phyloP scores from a whole-genome alignment of 2,113 vertebrate genomes.

The Pelecanus crispus region DNA sequence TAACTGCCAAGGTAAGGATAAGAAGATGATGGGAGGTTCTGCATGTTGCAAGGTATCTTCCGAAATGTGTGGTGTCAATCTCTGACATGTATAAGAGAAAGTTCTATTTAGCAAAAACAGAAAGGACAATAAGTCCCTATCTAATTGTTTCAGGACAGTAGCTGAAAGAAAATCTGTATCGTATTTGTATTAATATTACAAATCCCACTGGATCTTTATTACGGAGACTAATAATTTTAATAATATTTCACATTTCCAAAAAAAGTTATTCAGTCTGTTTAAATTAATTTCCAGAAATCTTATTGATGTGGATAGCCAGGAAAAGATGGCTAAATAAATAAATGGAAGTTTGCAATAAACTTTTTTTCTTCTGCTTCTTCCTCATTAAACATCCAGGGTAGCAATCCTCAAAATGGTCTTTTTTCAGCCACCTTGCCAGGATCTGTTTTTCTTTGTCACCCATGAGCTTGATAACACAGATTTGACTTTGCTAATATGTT shows the following conservation, averaged over 20 bases:
- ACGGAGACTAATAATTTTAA: not conserved
- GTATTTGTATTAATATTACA: rapidly evolving
- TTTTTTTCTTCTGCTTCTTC: not conserved
- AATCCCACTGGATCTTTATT: not conserved
- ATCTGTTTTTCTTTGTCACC: not conserved
- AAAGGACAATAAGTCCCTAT: not conserved
- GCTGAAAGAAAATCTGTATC: not conserved
- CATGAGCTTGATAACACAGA: not conserved
- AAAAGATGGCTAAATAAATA: not conserved
- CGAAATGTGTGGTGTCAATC: not conserved
- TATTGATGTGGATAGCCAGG: not conserved
- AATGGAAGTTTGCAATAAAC: not conserved
- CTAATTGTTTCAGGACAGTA: not conserved
- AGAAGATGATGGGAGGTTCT: not conserved
- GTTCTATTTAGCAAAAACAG: not conserved
- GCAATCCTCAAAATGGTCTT: not conserved
- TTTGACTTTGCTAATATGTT: not conserved
- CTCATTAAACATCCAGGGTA: not conserved
- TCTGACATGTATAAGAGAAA: not conserved
- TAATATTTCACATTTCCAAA: not conserved
- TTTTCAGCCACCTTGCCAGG: not conserved
- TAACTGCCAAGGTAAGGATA: not conserved
- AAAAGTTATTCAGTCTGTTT: not conserved
- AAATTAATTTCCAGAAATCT: not conserved
- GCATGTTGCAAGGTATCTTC: not conserved